A percentile compares a stretch with the other conserved stretches of the same genome.
phyloP scores from a whole-genome alignment of 2,113 vertebrate species.

The Azemiops feae region DNA sequence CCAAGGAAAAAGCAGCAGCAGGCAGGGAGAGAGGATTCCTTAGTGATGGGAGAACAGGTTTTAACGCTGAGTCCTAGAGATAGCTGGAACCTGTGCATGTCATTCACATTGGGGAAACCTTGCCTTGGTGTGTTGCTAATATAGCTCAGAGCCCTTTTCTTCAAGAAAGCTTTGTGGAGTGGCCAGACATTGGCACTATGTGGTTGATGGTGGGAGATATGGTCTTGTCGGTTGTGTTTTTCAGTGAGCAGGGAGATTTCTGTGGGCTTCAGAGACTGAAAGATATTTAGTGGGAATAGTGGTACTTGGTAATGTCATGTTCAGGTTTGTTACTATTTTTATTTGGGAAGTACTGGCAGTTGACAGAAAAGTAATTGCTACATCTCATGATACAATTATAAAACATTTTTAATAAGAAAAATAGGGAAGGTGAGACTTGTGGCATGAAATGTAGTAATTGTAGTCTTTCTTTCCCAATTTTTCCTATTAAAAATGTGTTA shows the following conservation, averaged over 20 bases:
- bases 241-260: background rate
- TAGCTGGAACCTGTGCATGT: background rate
- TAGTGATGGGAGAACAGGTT: background rate
- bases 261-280: background rate
- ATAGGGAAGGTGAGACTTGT: background rate
- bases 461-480: background rate
- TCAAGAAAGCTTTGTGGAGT: background rate
- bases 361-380: background rate
- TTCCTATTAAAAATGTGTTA: background rate
- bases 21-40: background rate
- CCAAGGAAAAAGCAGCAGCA: background rate
- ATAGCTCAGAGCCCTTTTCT: background rate
- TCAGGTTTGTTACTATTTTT: background rate
- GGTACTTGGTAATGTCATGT: background rate
- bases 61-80: background rate
- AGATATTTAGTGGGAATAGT: background rate
- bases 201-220: background rate
- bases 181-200: background rate
- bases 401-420: background rate
- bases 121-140: background rate
- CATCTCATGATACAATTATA: background rate
- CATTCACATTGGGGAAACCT: background rate
- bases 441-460: background rate
- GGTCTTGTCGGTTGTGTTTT: background rate
- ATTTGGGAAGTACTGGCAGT: background rate